phyloP scores from a whole-genome alignment of 2,888 invertebrate species.

The Drosophila mercatorum region DNA sequence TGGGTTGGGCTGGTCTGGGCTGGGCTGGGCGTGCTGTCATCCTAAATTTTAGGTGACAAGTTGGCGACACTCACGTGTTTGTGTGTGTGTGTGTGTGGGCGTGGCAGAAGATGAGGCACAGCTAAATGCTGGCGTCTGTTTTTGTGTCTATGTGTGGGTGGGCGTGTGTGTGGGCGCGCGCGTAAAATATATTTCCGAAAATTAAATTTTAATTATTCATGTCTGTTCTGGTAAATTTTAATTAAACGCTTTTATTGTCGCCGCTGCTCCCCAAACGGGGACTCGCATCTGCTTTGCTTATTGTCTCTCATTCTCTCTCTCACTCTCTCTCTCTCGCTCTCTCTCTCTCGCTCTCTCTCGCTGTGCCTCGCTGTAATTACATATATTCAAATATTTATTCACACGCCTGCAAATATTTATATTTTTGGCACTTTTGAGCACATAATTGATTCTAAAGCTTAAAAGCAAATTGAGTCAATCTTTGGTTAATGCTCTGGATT shows the following conservation, averaged over 20 bases:
- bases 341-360: not conserved
- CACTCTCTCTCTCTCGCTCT: not conserved
- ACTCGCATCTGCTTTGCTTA: constrained; percentile 25
- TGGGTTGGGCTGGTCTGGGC: not conserved
- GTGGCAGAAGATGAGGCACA: not conserved
- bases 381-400: constrained; percentile 61
- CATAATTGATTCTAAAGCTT: constrained; percentile 28
- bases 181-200: constrained; percentile 70
- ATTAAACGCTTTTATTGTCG: constrained; percentile 73
- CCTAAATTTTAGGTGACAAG: constrained; percentile 68
- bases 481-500: not conserved
- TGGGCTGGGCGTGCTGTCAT: constrained; percentile 38
- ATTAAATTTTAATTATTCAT: constrained; percentile 79
- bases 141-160: constrained; percentile 10
- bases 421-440: constrained; percentile 13
- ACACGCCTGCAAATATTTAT: constrained; percentile 28
- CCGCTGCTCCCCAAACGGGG: constrained; percentile 1
- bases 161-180: constrained; percentile 12
- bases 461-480: not conserved
- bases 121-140: constrained; percentile 4
- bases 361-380: constrained; percentile 58
- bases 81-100: not conserved
- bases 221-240: constrained; percentile 73
- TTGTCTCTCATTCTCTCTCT: constrained; percentile 30
- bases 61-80: constrained; percentile 40